Evolutionary conservation across 2,888 invertebrate genomes (phyloP), one percentile per base, ranked within the genome.

Genomic region (Suillia variegata): DNA sequence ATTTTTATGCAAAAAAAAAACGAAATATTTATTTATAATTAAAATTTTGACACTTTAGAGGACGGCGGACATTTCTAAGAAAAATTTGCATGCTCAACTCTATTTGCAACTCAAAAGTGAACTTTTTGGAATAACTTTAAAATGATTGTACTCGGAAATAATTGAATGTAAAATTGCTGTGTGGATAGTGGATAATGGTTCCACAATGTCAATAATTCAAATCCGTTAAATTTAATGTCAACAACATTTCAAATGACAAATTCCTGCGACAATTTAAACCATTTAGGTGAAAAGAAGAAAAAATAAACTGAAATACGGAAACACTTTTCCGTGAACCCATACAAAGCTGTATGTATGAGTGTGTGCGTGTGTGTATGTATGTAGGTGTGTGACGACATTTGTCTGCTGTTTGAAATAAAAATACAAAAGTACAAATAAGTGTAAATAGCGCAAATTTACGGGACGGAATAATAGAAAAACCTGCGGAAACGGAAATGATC

Each of bases 151-250:
- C n/a, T n/a, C n/a, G n/a, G n/a, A n/a, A n/a, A n/a, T n/a, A n/a
- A n/a, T n/a, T n/a, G n/a, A n/a, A n/a, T n/a, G n/a, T n/a, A n/a
- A n/a, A n/a, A n/a, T n/a, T n/a, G n/a, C n/a, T n/a, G n/a, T n/a
- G n/a, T n/a, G n/a, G n/a, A n/a, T n/a, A n/a, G n/a, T n/a, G 45
- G 45, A 45, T 45, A 17, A 4, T 45, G 45, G 45, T 4, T 5
- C 4, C 18, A 45, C 15, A 13, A 8, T 26, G 26, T 50, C 50
- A 50, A 50, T 26, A 50, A 24, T 50, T 50, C 26, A 50, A 50
- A 24, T 24, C 6, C 50, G 17, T 13, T 50, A 50, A 26, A 50
- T 50, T 50, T 50, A 50, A 50, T 26, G 50, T 50, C 50, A 50
- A 50, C 26, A 50, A 26, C 50, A 50, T 22, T 24, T 21, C 24